Evolutionary conservation across 2,888 invertebrate genomes (phyloP).

Genomic region (Eledona agricola): DNA sequence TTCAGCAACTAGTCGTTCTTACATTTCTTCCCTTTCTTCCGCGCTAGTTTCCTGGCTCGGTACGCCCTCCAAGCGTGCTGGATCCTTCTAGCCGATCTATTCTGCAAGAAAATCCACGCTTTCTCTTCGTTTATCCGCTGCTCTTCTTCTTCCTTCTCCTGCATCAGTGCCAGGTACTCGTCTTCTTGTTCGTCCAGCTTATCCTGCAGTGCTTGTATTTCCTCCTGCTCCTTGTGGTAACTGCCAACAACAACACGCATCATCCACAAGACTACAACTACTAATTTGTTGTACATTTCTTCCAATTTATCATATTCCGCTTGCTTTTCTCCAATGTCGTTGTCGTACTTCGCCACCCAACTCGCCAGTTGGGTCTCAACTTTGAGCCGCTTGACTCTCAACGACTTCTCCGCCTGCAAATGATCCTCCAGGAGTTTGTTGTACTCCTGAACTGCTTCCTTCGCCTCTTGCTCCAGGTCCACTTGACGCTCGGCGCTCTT

Average conservation of each 20-base stretch:
- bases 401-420: constrained; percentile 65
- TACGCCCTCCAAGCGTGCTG: constrained; percentile 57
- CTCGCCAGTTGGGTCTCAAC: constrained; percentile 67
- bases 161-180: constrained; percentile 67
- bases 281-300: too few relatives aligned
- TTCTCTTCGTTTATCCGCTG: constrained; percentile 66
- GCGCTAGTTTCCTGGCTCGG: constrained; percentile 41
- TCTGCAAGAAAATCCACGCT: constrained; percentile 51
- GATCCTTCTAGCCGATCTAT: constrained; percentile 56
- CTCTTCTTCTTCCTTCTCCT: constrained; percentile 69
- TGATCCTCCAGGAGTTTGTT: constrained; percentile 63
- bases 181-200: constrained; percentile 66
- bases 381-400: constrained; percentile 67
- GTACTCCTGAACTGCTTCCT: constrained; percentile 61
- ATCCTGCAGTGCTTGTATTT: constrained; percentile 63
- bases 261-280: constrained; percentile 8
- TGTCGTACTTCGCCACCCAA: constrained; percentile 70
- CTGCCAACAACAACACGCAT: constrained; percentile 1
- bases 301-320: constrained; percentile 64
- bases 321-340: constrained; percentile 69
- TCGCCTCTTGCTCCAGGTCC: constrained; percentile 65
- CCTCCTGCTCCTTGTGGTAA: constrained; percentile 57
- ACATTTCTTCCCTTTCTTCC: constrained; percentile 41
- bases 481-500: constrained; percentile 63
- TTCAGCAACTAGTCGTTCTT: neutral